phyloP scores from a whole-genome alignment of 2,888 invertebrate genomes.

The Sarcophaga variegata region DNA sequence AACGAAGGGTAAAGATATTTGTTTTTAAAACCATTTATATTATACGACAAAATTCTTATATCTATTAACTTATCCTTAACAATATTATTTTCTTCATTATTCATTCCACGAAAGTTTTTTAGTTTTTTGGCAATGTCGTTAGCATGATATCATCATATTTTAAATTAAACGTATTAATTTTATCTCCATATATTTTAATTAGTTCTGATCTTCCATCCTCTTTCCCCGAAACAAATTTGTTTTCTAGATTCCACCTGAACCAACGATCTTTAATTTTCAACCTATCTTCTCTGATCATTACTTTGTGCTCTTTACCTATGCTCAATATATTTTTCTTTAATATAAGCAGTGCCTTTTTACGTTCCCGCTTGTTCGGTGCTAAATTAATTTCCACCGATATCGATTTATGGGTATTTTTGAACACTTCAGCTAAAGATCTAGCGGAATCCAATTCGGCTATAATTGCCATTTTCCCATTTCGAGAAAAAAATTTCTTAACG shows the following conservation, averaged over 20 bases:
- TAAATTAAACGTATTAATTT: neutral
- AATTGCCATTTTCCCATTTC: slow-evolving; percentile 15
- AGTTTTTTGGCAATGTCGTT: neutral
- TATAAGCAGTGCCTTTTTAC: slow-evolving; percentile 1
- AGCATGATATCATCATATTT: neutral
- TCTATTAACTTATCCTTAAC: neutral
- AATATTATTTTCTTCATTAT: neutral
- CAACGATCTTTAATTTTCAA: neutral
- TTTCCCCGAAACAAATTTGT: slow-evolving; percentile 11
- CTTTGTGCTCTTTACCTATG: slow-evolving; percentile 10
- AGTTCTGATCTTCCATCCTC: neutral
- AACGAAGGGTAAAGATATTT: neutral
- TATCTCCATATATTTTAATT: too few relatives aligned
- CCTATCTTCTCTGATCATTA: slow-evolving; percentile 11
- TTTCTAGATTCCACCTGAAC: neutral
- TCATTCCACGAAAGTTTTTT: neutral
- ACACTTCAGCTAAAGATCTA: neutral
- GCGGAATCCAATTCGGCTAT: neutral
- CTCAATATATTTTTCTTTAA: slow-evolving; percentile 1
- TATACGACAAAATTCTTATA: neutral
- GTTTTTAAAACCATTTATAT: slow-evolving; percentile 16
- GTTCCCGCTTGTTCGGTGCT: neutral
- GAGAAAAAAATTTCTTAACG: neutral
- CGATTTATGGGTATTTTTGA: neutral
- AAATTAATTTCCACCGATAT: neutral